Conservation (phyloP, 2,113 vertebrate species). For the Pterophyllum scalare region DNA sequence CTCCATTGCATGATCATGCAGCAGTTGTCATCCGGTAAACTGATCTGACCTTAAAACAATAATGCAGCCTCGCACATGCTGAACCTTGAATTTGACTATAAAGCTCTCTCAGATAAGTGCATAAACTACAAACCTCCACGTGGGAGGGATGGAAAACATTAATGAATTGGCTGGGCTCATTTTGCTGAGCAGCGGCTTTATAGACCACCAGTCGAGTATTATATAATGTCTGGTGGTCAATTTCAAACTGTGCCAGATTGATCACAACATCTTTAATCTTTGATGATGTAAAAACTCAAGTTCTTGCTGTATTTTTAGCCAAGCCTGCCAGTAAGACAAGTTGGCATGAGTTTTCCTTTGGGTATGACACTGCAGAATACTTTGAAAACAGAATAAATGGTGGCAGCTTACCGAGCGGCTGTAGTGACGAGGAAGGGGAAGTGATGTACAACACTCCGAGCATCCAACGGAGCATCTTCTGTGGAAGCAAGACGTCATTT, state of each 20-base stretch:
- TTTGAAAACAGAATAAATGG: conserved; percentile 9
- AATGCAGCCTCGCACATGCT: not conserved
- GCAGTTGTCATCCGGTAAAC: not conserved
- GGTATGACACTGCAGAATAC: conserved; percentile 32
- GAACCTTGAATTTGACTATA: not conserved
- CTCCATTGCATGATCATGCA: not conserved
- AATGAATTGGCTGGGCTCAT: not conserved
- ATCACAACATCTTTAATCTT: not conserved
- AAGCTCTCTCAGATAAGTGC: not conserved
- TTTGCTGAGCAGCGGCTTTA: not conserved
- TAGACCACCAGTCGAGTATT: not conserved
- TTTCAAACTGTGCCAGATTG: not conserved
- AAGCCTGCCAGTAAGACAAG: not conserved
- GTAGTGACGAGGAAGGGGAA: not conserved
- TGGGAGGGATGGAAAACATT: not conserved
- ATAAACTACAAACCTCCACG: not conserved
- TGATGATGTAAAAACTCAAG: not conserved
- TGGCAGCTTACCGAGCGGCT: conserved; percentile 9
- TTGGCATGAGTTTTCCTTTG: conserved; percentile 1
- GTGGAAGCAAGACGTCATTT: conserved; percentile 37
- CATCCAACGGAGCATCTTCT: conserved; percentile 34
- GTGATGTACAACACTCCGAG: conserved; percentile 36
- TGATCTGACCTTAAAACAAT: conserved; percentile 7
- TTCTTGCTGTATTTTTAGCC: not conserved
- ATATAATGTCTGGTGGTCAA: not conserved